Evolutionary conservation across 2,888 invertebrate genomes (phyloP).

Genomic region (Axea sp.): DNA sequence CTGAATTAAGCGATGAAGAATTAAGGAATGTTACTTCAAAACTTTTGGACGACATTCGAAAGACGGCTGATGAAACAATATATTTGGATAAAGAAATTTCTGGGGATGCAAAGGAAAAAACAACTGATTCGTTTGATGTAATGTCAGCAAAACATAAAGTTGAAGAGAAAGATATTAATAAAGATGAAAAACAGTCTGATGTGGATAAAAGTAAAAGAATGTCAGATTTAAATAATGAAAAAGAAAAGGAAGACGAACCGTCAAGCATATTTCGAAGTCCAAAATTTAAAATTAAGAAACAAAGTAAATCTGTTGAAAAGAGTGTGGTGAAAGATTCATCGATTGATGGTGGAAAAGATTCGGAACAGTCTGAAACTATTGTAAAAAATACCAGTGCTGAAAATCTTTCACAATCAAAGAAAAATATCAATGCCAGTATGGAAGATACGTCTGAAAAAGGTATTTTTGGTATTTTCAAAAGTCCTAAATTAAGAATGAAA

Average conservation of each 20-base stretch:
- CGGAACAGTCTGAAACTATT: too few relatives aligned
- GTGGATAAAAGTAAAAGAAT: conserved; percentile 1
- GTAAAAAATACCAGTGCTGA: too few relatives aligned
- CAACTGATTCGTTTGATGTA: too few relatives aligned
- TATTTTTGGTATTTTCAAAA: conserved; percentile 74
- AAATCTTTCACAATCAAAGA: background rate
- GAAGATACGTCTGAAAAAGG: conserved; percentile 52
- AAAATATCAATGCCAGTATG: conserved; percentile 5
- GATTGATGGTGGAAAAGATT: conserved; percentile 73
- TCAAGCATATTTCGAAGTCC: conserved; percentile 75
- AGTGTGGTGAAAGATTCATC: conserved; percentile 71
- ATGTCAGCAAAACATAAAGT: too few relatives aligned
- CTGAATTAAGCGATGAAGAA: conserved; percentile 75
- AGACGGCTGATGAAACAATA: conserved; percentile 60
- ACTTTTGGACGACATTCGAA: conserved; percentile 70
- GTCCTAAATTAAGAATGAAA: conserved; percentile 70
- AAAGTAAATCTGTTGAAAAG: conserved; percentile 71
- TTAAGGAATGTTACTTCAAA: conserved; percentile 66
- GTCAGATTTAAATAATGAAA: too few relatives aligned
- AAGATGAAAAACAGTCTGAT: conserved; percentile 10
- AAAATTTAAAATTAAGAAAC: conserved; percentile 68
- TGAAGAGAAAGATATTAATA: conserved; percentile 1
- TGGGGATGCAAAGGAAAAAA: too few relatives aligned
- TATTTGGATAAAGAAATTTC: too few relatives aligned
- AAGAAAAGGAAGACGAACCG: conserved; percentile 67